Evolutionary conservation across 2,888 invertebrate genomes (phyloP).

Genomic region (Hemithea aestivaria): DNA sequence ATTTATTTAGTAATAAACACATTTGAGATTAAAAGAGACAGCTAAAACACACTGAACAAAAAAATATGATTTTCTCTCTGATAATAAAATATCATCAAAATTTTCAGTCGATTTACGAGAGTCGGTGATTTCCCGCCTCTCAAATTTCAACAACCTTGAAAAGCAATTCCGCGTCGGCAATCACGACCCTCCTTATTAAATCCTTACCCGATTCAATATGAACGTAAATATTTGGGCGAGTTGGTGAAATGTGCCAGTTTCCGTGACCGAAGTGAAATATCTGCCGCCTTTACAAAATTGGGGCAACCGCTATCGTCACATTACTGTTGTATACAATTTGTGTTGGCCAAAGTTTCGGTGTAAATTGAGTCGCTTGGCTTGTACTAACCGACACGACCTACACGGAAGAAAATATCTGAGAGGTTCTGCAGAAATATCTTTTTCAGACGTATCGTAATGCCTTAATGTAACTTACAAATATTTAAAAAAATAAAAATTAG

Average conservation of each 20-base stretch:
- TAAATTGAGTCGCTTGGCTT: conserved; percentile 18
- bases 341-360: conserved; percentile 28
- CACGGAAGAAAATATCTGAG: no score
- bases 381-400: no score
- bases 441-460: no score
- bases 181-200: conserved; percentile 20
- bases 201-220: conserved; percentile 7
- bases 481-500: no score
- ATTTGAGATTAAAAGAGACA: no score
- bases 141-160: conserved; percentile 18
- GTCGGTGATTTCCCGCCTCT: conserved; percentile 2
- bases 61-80: no score
- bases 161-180: conserved; percentile 16
- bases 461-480: no score
- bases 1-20: no score
- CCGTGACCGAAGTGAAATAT: conserved; percentile 47
- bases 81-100: not conserved
- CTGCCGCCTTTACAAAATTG: conserved; percentile 31
- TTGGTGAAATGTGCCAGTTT: conserved; percentile 7
- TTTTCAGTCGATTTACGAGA: conserved; percentile 8
- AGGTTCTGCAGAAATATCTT: no score
- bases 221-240: conserved; percentile 14
- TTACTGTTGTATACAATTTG: conserved; percentile 44
- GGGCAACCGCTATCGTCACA: conserved; percentile 41
- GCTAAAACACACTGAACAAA: no score